Evolutionary conservation across 1,140 invertebrate genomes (phyloP), one percentile per base, ranked within the genome.

Genomic region (Pinna nobilis): DNA sequence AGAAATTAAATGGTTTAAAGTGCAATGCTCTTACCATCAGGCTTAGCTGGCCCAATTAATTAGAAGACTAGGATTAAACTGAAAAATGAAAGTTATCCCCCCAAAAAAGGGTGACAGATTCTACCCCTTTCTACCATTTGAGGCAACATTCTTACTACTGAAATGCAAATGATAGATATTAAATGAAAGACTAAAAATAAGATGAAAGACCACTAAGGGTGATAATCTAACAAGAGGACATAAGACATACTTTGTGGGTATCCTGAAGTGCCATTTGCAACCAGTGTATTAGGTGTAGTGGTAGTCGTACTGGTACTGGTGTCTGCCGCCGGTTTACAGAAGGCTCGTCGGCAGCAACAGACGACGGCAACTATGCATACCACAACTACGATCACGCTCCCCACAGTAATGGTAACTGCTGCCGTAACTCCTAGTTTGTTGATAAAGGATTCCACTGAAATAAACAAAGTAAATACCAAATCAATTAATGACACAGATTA

Each of bases 391-490:
- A 86, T 79, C 47, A 86, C 79, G 75, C 82, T 84, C 23, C 82
- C 84, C 1, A 86, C 82, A 6, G 84, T 83, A 60, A 86, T 86
- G 41, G 82, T 81, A 37, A 86, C 80, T 32, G 84, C 81, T 3
- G 84, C 84, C 7, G 84, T 84, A 11, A 86, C 80, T 25, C 84
- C 84, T 0, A 86, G 78, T 32, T 77, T 74, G 69, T 77, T 79
- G 37, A 86, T 66, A 50, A 84, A 77, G 28, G 72, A 72, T 23
- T 74, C 74, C 28, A 83, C 83, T 85, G 80, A 33, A 78, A 78
- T 28, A 74, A 15, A 39, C 47, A 67, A 70, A 63, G 51, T 44
- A 44, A 51, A 57, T 20, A 59, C 28, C 55, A n/a, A n/a, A n/a
- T n/a, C n/a, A n/a, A n/a, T n/a, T n/a, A n/a, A n/a, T n/a, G n/a